Evolutionary conservation across 2,888 invertebrate species (phyloP).

Genomic region (Drosophila macrospina): DNA sequence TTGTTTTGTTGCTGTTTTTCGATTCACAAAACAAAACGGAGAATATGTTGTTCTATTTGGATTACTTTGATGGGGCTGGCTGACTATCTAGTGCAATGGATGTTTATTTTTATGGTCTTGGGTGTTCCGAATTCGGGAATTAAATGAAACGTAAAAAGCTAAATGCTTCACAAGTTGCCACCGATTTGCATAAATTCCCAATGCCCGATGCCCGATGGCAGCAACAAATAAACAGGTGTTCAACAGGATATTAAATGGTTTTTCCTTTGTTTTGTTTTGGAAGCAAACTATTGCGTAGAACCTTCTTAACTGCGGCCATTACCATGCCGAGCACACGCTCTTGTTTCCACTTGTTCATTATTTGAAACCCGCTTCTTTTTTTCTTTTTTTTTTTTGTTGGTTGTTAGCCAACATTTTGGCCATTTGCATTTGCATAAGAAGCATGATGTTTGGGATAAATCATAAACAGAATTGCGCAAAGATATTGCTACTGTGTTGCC

Average conservation of each 20-base stretch:
- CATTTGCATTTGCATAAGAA: conserved; percentile 65
- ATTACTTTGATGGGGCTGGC: conserved; percentile 25
- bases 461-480: conserved; percentile 28
- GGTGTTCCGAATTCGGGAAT: conserved; percentile 71
- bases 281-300: conserved; percentile 64
- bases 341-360: too few relatives aligned
- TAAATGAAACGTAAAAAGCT: conserved; percentile 69
- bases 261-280: conserved; percentile 20
- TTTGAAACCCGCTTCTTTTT: too few relatives aligned
- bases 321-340: conserved; percentile 54
- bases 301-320: conserved; percentile 44
- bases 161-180: conserved; percentile 42
- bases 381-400: conserved; percentile 7
- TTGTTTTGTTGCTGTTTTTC: conserved; percentile 20
- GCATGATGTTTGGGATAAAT: conserved; percentile 41
- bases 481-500: conserved; percentile 21
- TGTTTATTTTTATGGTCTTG: conserved; percentile 70
- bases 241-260: conserved; percentile 73
- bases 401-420: conserved; percentile 24
- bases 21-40: conserved; percentile 23
- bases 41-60: conserved; percentile 50
- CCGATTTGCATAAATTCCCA: conserved; percentile 64
- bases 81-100: conserved; percentile 46
- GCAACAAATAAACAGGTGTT: conserved; percentile 69
- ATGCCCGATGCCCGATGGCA: conserved; percentile 24